Base-by-base conservation (phyloP, 2,113 vertebrate genomes). In the Petroica traversi region DNA sequence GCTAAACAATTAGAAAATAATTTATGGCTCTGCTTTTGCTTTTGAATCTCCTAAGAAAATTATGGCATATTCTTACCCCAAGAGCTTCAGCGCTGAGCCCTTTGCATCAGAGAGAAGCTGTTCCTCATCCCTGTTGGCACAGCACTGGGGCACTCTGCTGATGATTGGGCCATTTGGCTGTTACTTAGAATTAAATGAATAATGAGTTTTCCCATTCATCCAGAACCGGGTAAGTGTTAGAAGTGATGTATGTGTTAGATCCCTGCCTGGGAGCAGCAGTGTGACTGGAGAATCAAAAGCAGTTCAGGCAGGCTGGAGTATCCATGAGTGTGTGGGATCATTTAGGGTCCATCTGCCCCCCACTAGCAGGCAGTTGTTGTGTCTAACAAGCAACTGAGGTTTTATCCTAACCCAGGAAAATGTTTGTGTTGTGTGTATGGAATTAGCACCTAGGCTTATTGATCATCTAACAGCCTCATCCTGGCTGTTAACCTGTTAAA, bases 1-100 rank as follows among this genome's bases (percentile, higher is more conserved):
- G 55, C 75, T 59, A 52, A 94, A 92, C 87, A 95, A 85, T 96
- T 96, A 95, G 67, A 88, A 93, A 94, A 90, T 93, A 89, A 94
- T 92, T 82, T 87, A 94, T 81, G 67, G 26, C 75, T 93, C 91
- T 91, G 82, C 89, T 76, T 84, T 83, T 6, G 7, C 85, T 77
- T 85, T 83, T 6, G 4, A 88, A 29, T 75, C 91, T 90, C 88
- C 48, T 75, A 79, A 85, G 92, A 78, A 96, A 86, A 72, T 10
- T 52, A 62, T 88, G 52, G 55, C 55, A n/a, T 85, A 13, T 76
- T 57, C 78, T 77, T 89, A 88, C 69, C 93, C 52, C 46, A 33
- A 58, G 78, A 85, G 64, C 80, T 43, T 10, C 0, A 8, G 33
- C 4, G 2, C 54, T 12, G 71, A 91, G 85, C 66, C n/a, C 79